Percentiles rank a stretch among this genome's conserved stretches.
Conservation (phyloP, 2,797 vertebrate genomes). For the Eulemur coronatus region DNA sequence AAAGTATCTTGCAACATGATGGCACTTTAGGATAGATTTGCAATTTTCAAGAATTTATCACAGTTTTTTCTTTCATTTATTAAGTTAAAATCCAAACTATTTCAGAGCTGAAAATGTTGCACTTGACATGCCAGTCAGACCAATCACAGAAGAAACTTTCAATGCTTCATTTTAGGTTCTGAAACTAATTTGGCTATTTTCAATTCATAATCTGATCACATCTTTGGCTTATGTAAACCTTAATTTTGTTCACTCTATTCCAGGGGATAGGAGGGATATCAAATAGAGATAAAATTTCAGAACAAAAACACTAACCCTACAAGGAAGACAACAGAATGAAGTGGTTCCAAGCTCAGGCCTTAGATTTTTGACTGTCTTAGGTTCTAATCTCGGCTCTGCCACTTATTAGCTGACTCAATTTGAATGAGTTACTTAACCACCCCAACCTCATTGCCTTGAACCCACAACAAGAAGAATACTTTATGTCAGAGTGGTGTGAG, state of each 20-base stretch:
- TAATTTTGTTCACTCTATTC: constrained; percentile 13
- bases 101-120: not conserved
- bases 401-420: not conserved
- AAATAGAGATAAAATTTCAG: not conserved
- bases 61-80: constrained; percentile 4
- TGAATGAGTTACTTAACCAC: not conserved
- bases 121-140: not conserved
- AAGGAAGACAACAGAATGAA: not conserved
- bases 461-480: not conserved
- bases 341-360: not conserved
- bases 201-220: constrained; percentile 12
- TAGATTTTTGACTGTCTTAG: not conserved
- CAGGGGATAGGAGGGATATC: not conserved
- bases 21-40: not conserved
- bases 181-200: constrained; percentile 7
- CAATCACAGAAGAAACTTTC: not conserved
- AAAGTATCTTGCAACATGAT: not conserved
- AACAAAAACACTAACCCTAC: not conserved
- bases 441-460: not conserved
- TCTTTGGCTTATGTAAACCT: not conserved
- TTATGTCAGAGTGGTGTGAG: not conserved
- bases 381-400: not conserved
- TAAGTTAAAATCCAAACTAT: constrained; percentile 35
- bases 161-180: not conserved
- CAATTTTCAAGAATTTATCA: not conserved